These are phyloP conservation scores for Malurus leucopterus DNA, from an alignment of 2,797 vertebrate species.

Conservation along the genomic window DNA sequence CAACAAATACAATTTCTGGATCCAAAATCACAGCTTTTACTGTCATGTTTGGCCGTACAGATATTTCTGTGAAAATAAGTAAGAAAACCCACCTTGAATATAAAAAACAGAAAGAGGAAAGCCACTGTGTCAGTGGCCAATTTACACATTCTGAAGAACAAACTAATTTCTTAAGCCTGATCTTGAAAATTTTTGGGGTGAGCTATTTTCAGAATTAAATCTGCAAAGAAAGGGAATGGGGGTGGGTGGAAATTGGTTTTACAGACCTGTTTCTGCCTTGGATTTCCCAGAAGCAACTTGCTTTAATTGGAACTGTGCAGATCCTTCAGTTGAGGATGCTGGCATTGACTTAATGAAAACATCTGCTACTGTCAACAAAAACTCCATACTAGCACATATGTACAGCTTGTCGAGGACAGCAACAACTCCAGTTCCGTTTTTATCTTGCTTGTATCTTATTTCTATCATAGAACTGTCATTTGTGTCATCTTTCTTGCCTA, in stretches of 20 bases:
- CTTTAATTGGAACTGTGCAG: conserved; percentile 73
- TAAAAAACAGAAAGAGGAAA: neutral
- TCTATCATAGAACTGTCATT: conserved; percentile 83
- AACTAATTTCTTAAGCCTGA: neutral
- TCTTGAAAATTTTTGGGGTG: neutral
- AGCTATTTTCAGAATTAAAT: neutral
- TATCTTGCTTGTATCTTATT: conserved; percentile 79
- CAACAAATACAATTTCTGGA: conserved; percentile 94
- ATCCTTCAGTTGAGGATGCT: conserved; percentile 41
- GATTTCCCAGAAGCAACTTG: conserved; percentile 67
- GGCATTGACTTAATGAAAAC: conserved; percentile 92
- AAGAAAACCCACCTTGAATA: neutral
- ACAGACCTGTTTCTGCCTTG: conserved; percentile 67
- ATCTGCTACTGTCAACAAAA: conserved; percentile 89
- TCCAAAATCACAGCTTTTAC: conserved; percentile 85
- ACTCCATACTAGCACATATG: conserved; percentile 93
- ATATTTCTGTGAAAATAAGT: conserved; percentile 50
- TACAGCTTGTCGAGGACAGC: conserved; percentile 89
- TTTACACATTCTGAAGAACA: neutral
- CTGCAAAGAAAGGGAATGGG: neutral
- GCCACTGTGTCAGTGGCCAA: neutral
- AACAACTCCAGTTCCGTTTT: conserved; percentile 70
- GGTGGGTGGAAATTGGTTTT: neutral
- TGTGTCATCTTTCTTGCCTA: conserved; percentile 78
- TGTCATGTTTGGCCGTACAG: conserved; percentile 58